These are phyloP conservation scores for Elephas maximus DNA, from an alignment of 2,113 vertebrate species.

Conservation along the genomic window DNA sequence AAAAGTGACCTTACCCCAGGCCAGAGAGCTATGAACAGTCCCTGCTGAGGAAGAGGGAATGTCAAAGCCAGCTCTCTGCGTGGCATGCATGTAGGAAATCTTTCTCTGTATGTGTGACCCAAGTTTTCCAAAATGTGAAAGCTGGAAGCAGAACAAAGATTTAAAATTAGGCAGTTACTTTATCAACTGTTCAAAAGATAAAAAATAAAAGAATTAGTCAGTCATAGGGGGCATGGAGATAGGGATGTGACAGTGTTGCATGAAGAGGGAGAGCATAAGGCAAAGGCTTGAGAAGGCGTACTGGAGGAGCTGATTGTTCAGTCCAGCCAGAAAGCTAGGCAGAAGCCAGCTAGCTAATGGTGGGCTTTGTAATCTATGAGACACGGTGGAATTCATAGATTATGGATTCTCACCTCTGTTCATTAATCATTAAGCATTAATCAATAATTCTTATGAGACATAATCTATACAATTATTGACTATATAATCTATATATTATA, in stretches of 20 bases:
- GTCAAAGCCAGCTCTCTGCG: not conserved
- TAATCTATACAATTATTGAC: not conserved
- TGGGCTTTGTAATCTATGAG: not conserved
- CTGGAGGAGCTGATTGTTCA: not conserved
- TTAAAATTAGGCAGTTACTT: not conserved
- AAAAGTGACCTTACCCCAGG: not conserved
- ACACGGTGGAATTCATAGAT: not conserved
- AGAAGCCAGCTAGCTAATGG: not conserved
- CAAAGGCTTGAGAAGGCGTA: not conserved
- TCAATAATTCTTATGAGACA: not conserved
- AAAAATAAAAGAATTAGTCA: not conserved
- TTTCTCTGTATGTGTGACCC: not conserved
- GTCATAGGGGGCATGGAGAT: not conserved
- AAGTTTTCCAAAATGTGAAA: not conserved
- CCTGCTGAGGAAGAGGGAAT: not conserved
- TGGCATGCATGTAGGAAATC: not conserved
- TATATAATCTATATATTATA: not conserved
- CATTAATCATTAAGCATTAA: not conserved
- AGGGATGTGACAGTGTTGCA: not conserved
- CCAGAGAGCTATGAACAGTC: not conserved
- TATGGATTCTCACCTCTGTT: not conserved
- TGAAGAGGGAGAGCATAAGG: not conserved
- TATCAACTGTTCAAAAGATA: not conserved
- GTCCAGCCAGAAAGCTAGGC: not conserved
- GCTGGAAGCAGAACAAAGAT: not conserved